These are phyloP conservation scores for Cyprinella venusta DNA, from an alignment of 2,797 vertebrate species.

Conservation along the genomic window DNA sequence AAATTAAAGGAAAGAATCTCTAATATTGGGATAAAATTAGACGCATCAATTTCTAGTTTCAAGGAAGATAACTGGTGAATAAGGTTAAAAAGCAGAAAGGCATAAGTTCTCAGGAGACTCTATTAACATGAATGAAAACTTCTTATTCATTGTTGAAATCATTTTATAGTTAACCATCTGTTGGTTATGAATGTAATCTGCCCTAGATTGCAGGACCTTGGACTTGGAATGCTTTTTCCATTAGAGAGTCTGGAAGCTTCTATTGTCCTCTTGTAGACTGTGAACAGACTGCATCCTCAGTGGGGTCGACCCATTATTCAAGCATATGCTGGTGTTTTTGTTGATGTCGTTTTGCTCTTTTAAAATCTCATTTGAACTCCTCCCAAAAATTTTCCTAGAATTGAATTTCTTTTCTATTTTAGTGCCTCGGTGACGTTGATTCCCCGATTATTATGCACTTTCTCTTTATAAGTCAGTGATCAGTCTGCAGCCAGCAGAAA, in stretches of 20 bases:
- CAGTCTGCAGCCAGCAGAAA: constrained; percentile 3
- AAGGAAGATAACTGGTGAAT: neutral
- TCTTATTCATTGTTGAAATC: neutral
- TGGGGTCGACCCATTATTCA: constrained; percentile 38
- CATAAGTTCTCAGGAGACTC: neutral
- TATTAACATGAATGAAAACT: neutral
- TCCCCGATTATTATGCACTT: neutral
- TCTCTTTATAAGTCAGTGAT: neutral
- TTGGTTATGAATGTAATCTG: constrained; percentile 14
- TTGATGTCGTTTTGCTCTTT: constrained; percentile 12
- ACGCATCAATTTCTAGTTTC: neutral
- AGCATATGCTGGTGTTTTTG: constrained; percentile 31
- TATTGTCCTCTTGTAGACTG: constrained; percentile 23
- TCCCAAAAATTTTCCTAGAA: neutral
- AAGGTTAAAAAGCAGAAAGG: neutral
- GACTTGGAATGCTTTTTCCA: constrained; percentile 15
- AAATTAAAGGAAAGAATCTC: neutral
- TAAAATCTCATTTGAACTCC: constrained; percentile 42
- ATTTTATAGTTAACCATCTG: constrained; percentile 29
- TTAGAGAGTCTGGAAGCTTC: constrained; percentile 21
- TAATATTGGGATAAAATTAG: neutral
- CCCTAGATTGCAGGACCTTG: constrained; percentile 21
- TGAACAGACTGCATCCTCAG: constrained; percentile 20
- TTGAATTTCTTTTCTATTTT: neutral
- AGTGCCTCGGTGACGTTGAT: neutral